These are phyloP conservation scores for Drosophila cognata DNA, from an alignment of 2,888 invertebrate genomes.

Conservation along the genomic window DNA sequence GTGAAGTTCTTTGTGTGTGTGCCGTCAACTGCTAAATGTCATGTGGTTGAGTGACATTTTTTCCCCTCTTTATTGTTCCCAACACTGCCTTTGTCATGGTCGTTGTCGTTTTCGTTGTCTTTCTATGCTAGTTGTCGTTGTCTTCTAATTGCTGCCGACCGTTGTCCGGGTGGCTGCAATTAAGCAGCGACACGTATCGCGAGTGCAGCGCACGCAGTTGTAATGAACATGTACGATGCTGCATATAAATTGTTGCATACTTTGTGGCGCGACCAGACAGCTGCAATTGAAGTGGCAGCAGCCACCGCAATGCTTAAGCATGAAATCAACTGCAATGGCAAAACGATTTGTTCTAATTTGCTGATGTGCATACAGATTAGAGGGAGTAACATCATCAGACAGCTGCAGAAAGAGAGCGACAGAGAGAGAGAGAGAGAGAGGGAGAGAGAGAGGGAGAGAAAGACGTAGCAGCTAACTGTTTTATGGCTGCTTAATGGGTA, in stretches of 20 bases:
- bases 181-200: conserved; percentile 69
- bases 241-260: conserved; percentile 66
- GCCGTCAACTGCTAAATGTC: conserved; percentile 62
- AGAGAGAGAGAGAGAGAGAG: background rate
- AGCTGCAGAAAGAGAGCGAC: background rate
- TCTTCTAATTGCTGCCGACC: conserved; percentile 67
- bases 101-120: conserved; percentile 11
- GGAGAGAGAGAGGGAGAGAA: conserved; percentile 1
- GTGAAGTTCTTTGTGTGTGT: conserved; percentile 18
- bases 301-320: conserved; percentile 40
- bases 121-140: conserved; percentile 26
- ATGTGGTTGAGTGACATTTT: conserved; percentile 60
- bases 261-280: conserved; percentile 22
- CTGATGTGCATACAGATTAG: conserved; percentile 73
- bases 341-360: conserved; percentile 71
- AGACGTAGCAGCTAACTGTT: conserved; percentile 24
- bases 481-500: conserved; percentile 22
- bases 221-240: conserved; percentile 63
- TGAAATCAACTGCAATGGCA: conserved; percentile 70
- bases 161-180: conserved; percentile 57
- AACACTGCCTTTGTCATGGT: conserved; percentile 29
- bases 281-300: conserved; percentile 39
- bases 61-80: conserved; percentile 28
- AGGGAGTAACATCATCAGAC: background rate
- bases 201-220: conserved; percentile 54